A percentile compares a stretch with the other conserved stretches of the same genome.
phyloP scores from a whole-genome alignment of 2,797 vertebrate species.

The Carduelis carduelis region DNA sequence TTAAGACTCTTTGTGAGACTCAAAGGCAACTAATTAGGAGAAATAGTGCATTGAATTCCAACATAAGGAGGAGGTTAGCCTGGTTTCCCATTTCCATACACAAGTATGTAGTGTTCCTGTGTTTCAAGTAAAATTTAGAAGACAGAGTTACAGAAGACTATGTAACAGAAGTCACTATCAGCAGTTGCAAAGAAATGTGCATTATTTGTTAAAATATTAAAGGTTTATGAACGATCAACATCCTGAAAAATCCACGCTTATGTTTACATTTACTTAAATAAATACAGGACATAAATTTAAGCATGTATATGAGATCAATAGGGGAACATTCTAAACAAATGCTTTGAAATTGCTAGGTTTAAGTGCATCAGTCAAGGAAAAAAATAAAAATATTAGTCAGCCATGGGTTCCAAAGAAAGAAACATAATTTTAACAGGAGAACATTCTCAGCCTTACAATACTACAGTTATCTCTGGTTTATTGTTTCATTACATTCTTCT shows the following conservation, averaged over 20 bases:
- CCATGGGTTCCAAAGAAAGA: neutral
- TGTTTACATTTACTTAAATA: neutral
- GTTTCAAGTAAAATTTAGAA: neutral
- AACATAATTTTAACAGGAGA: neutral
- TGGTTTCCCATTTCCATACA: neutral
- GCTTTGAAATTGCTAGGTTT: neutral
- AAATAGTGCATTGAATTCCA: constrained; percentile 17
- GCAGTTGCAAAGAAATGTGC: neutral
- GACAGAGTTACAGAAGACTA: neutral
- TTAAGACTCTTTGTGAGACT: constrained; percentile 2
- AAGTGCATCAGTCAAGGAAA: neutral
- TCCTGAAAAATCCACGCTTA: neutral
- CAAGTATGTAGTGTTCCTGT: neutral
- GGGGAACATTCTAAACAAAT: neutral
- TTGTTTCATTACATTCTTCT: neutral
- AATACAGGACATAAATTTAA: neutral
- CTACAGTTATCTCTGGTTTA: neutral
- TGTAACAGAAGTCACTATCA: neutral
- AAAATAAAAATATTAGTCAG: neutral
- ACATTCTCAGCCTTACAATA: neutral
- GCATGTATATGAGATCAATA: neutral
- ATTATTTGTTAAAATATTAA: neutral
- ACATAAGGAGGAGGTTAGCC: neutral
- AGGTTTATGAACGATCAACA: neutral
- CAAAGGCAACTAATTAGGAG: constrained; percentile 42